These are phyloP conservation scores for Epirrhoe tristata DNA, from an alignment of 2,888 invertebrate species.

Conservation along the genomic window DNA sequence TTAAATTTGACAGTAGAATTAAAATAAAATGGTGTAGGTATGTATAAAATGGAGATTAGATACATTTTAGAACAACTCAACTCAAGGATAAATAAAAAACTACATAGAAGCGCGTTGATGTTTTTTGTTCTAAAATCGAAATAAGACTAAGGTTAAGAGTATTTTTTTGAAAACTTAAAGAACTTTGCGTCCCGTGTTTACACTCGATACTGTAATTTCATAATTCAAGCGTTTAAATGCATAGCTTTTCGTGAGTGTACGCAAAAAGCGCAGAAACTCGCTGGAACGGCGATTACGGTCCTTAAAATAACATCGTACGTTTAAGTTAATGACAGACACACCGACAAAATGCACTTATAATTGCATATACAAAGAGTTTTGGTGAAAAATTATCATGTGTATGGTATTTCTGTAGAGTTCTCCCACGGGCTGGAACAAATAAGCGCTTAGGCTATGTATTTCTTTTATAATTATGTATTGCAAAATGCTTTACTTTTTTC, in stretches of 20 bases:
- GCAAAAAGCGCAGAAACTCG: constrained; percentile 72
- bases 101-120: constrained; percentile 14
- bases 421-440: constrained; percentile 61
- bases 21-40: too few species aligned
- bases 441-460: constrained; percentile 23
- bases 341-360: constrained; percentile 84
- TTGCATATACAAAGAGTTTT: constrained; percentile 83
- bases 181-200: constrained; percentile 68
- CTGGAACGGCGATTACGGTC: constrained; percentile 79
- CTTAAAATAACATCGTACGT: constrained; percentile 85
- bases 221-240: constrained; percentile 85
- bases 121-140: constrained; percentile 17
- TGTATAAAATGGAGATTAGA: neutral
- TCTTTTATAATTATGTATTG: constrained; percentile 11
- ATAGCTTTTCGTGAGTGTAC: constrained; percentile 82
- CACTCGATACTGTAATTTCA: constrained; percentile 84
- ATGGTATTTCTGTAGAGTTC: constrained; percentile 63
- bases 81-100: constrained; percentile 2
- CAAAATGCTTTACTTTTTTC: constrained; percentile 6
- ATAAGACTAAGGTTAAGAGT: neutral
- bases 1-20: constrained; percentile 3
- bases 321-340: constrained; percentile 85
- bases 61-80: neutral
- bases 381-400: constrained; percentile 80
- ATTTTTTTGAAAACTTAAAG: constrained; percentile 22